phyloP scores from a whole-genome alignment of 2,888 invertebrate genomes.

The Euplagia quadripunctaria region DNA sequence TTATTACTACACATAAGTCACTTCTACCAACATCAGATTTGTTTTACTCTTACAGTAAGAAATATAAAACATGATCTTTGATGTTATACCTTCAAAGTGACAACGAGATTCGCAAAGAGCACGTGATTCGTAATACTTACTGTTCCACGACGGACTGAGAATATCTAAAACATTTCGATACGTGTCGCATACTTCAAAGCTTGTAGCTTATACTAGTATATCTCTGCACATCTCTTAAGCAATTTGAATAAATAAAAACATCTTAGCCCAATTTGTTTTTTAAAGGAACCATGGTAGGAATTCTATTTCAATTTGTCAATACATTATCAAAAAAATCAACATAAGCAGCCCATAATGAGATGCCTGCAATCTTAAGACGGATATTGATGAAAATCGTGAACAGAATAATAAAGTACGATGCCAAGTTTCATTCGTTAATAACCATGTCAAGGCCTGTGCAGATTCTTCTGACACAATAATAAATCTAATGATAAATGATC shows the following conservation, averaged over 20 bases:
- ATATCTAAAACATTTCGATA: conserved; percentile 44
- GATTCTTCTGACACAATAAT: conserved; percentile 49
- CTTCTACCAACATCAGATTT: conserved; percentile 18
- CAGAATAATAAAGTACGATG: conserved; percentile 46
- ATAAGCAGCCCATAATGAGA: conserved; percentile 29
- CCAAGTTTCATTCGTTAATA: conserved; percentile 51
- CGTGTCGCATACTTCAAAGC: conserved; percentile 49
- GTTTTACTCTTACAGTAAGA: conserved; percentile 26
- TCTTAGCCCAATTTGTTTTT: conserved; percentile 24
- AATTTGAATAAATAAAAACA: conserved; percentile 38
- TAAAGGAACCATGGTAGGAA: conserved; percentile 4
- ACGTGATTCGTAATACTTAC: conserved; percentile 41
- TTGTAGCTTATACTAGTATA: conserved; percentile 30
- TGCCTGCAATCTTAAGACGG: conserved; percentile 34
- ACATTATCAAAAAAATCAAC: conserved; percentile 14
- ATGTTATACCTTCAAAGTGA: conserved; percentile 43
- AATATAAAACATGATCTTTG: conserved; percentile 40
- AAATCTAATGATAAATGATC: conserved; percentile 52
- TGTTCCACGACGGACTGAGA: conserved; percentile 41
- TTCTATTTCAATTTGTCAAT: conserved; percentile 19
- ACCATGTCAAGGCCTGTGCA: conserved; percentile 44
- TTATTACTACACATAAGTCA: conserved; percentile 23
- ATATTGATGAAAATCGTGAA: conserved; percentile 30
- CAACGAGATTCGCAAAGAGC: conserved; percentile 36
- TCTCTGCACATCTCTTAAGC: conserved; percentile 25